Base-by-base conservation (phyloP, 2,888 invertebrate species). In the Tanypteryx hageni region DNA sequence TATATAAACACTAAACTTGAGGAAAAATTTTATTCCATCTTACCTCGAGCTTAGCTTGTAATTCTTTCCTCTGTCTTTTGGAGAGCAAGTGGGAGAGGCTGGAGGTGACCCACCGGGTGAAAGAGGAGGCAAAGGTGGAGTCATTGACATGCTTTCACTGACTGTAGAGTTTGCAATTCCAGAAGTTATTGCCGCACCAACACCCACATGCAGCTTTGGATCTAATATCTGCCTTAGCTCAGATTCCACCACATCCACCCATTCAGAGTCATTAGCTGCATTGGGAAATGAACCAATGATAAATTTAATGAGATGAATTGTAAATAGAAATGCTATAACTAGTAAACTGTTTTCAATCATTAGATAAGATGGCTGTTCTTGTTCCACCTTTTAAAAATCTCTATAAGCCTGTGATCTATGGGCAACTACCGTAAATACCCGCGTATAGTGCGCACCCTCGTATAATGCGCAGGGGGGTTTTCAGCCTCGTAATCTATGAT, bases 231-330 rank as follows among this genome's bases (percentile, higher is more conserved):
- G 97, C 27, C 97, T 96, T 44, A 98, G 95, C 94, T 98, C 98
- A 84, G 97, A 97, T 94, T 98, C 98, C 14, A 98, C 98, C 89
- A 97, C 96, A 94, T 97, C 97, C 0, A 97, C 97, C 98, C 98
- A 98, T 95, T 98, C 97, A 59, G 97, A 96, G 94, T 97, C 97
- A 93, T 96, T 96, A 59, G 95, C 96, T 95, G 94, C 86, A 92
- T 89, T 92, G 83, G n/a, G 18, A 18, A 83, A 3, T 4, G 22
- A 27, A 81, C 10, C 44, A 44, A 44, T 44, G 44, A 44, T 44
- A 44, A 44, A 44, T 44, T 44, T 44, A 44, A 44, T 44, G 44
- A 44, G 5, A 1, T 44, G 44, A 44, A 44, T 44, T 5, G 44
- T 44, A 44, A 44, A 44, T 44, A 44, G 44, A 44, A 44, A 44